Evolutionary conservation across 2,113 vertebrate species (phyloP).

Genomic region (Amphiprion ocellaris): DNA sequence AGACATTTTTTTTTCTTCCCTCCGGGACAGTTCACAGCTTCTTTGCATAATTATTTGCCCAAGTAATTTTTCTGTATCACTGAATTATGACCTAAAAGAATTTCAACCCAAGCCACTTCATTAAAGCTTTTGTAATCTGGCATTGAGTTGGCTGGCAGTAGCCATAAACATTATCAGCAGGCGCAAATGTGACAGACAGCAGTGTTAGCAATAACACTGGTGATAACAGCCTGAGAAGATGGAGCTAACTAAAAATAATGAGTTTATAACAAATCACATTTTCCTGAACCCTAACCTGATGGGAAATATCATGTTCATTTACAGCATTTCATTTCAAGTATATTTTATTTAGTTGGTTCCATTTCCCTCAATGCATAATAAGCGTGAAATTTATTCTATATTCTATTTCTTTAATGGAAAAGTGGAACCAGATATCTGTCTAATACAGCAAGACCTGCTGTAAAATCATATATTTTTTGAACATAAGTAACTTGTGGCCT

Average conservation of each 20-base stretch:
- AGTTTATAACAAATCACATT: slow-evolving; percentile 55
- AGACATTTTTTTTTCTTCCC: neutral
- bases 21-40: slow-evolving; percentile 36
- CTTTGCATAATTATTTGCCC: slow-evolving; percentile 48
- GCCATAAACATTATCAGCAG: slow-evolving; percentile 48
- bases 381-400: slow-evolving; percentile 30
- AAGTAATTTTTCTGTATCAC: slow-evolving; percentile 53
- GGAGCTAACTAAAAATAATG: slow-evolving; percentile 71
- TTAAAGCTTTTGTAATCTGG: slow-evolving; percentile 44
- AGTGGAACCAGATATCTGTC: neutral
- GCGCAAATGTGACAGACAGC: slow-evolving; percentile 60
- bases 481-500: neutral
- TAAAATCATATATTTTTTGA: slow-evolving; percentile 18
- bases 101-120: slow-evolving; percentile 29
- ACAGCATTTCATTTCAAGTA: slow-evolving; percentile 30
- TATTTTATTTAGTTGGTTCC: slow-evolving; percentile 16
- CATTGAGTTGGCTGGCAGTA: slow-evolving; percentile 27
- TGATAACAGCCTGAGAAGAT: slow-evolving; percentile 47
- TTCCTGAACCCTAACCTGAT: slow-evolving; percentile 36
- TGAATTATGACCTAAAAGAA: slow-evolving; percentile 48
- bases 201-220: slow-evolving; percentile 33
- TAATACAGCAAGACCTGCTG: neutral
- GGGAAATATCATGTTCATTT: slow-evolving; percentile 50
- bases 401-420: slow-evolving; percentile 15
- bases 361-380: slow-evolving; percentile 32